Base-by-base conservation (phyloP, 2,113 vertebrate species). In the Micronycteris hirsuta region DNA sequence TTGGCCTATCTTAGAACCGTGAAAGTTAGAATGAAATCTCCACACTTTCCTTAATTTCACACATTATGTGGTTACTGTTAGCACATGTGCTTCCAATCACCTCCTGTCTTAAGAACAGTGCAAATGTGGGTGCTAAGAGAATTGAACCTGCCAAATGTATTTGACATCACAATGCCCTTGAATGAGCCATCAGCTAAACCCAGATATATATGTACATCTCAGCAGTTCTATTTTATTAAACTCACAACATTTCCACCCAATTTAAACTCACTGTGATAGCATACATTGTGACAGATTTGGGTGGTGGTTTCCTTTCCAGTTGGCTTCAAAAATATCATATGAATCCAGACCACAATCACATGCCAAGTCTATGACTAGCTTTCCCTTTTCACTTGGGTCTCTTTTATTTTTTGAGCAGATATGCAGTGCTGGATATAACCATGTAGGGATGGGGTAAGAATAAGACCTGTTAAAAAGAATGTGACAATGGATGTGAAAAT, bases 11-110 rank as follows among this genome's bases (percentile, higher is more conserved):
- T 86, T 38, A 93, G 77, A 78, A 76, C 65, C 78, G 80, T 43
- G 71, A 78, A 93, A 73, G 73, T 68, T 94, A 78, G 31, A 96
- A 74, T 45, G 26, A 96, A 96, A 82, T 22, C 8, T 61, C 54
- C 68, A 82, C 78, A 89, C 45, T 76, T 93, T 89, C 86, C 89
- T 86, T 96, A 38, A 94, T 96, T 96, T 82, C 74, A 86, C 90
- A 96, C 77, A 70, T 81, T 81, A 45, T 65, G 56, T 13, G 22
- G 81, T 92, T 89, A 76, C 86, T 89, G n/a, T 91, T 95, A 83
- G 68, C 91, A 96, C 97, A 97, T 88, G 93, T 97, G 97, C 89
- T 97, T 97, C 86, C 91, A 95, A 97, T 97, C 87, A 95, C 54
- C 68, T 33, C 24, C 3, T 67, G 22, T 95, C 88, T 96, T 88